phyloP scores from a whole-genome alignment of 2,888 invertebrate species.

The Cantharis rustica region DNA sequence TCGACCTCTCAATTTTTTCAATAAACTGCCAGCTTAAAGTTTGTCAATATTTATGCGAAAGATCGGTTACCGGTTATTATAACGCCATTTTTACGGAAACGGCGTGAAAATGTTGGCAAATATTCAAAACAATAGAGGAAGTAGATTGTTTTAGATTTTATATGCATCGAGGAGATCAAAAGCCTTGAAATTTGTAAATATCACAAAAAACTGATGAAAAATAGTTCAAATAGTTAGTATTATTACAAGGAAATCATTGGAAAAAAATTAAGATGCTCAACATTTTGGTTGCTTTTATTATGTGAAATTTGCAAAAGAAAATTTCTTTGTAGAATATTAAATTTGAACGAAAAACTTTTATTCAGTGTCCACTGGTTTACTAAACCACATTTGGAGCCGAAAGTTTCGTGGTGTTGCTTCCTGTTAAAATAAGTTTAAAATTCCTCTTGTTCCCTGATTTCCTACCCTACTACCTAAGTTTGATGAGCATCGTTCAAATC shows the following conservation, averaged over 20 bases:
- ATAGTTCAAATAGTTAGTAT: neutral
- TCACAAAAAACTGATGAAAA: neutral
- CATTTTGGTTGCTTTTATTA: too few relatives aligned
- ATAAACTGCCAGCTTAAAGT: neutral
- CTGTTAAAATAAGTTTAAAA: too few relatives aligned
- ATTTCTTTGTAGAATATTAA: too few relatives aligned
- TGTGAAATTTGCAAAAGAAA: too few relatives aligned
- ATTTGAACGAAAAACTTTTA: too few relatives aligned
- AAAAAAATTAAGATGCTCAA: neutral
- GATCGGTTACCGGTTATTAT: slow-evolving; percentile 7
- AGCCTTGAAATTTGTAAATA: neutral
- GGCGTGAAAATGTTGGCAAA: slow-evolving; percentile 17
- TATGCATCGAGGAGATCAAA: neutral
- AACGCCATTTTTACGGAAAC: slow-evolving; percentile 8
- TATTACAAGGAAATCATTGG: too few relatives aligned
- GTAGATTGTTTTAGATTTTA: neutral
- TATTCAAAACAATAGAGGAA: slow-evolving; percentile 21
- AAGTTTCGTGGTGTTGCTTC: too few relatives aligned
- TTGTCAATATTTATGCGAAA: slow-evolving; percentile 19
- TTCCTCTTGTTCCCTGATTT: too few relatives aligned
- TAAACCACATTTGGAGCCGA: too few relatives aligned
- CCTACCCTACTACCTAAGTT: too few relatives aligned
- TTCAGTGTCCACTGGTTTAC: too few relatives aligned
- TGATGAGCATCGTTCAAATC: too few relatives aligned
- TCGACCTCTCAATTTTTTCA: neutral